Base-by-base conservation (phyloP, 2,888 invertebrate species). In the Melanostoma mellinum region DNA sequence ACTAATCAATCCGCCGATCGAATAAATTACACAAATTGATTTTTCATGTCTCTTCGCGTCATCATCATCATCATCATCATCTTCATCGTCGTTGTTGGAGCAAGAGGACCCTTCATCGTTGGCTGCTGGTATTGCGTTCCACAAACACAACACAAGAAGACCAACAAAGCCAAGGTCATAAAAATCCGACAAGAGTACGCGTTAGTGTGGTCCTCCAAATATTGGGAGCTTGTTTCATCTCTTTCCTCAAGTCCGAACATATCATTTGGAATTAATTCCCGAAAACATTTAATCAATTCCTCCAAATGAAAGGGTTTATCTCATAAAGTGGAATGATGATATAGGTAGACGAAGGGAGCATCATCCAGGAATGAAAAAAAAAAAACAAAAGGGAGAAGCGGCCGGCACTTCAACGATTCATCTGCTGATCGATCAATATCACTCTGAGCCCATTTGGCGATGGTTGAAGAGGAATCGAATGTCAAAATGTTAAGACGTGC, bases 11-110 rank as follows among this genome's bases (percentile, higher is more conserved):
- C 82, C 56, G 40, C 73, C 46, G 68, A 82, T 82, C 82, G 82
- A 82, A 82, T 74, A 82, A 82, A 82, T 74, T 82, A 82, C 73
- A 82, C 78, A 82, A 78, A 82, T 77, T 82, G 82, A 78, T 58
- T 82, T 82, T 82, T 78, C 82, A 77, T 82, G 82, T 82, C 82
- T 78, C 56, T 44, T 63, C 38, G 44, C 68, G 35, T 60, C 71
- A 67, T 72, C 71, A 33, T 71, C 71, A 63, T 56, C 63, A 58
- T 50, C 8, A 35, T 33, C 38, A 4, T 58, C 48, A 38, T 50
- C 30, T 36, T 48, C 48, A 10, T 56, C 35, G 36, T 46, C 8
- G 4, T 10, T 30, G 38, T n/a, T 10, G 52, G 32, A 42, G 30
- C 20, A 53, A 50, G 46, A 36, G 46, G 35, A 44, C 33, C 46